Evolutionary conservation across 2,113 vertebrate genomes (phyloP).

Genomic region (Pyrgilauda ruficollis): DNA sequence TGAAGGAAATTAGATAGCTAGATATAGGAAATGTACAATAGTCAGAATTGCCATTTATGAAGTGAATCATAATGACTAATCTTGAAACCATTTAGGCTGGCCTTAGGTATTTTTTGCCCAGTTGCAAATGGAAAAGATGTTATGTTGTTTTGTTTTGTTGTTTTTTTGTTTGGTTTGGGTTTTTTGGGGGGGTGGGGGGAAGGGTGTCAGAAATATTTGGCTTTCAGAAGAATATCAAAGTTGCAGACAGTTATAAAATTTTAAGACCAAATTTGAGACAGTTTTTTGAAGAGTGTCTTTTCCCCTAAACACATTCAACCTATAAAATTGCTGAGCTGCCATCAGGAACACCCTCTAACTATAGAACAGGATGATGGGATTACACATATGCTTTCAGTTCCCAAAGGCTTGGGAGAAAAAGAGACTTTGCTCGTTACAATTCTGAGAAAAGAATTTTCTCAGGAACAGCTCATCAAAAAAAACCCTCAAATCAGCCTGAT

Average conservation of each 20-base stretch:
- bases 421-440: background rate
- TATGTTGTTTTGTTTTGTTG: background rate
- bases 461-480: background rate
- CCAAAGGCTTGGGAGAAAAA: background rate
- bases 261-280: background rate
- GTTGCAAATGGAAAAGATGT: background rate
- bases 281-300: background rate
- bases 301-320: background rate
- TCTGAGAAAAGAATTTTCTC: background rate
- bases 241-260: background rate
- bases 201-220: background rate
- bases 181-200: fast-evolving
- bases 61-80: slow-evolving; percentile 33
- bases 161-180: background rate
- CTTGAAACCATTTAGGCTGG: background rate
- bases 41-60: background rate
- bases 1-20: slow-evolving; percentile 11
- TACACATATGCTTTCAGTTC: background rate
- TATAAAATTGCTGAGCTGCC: background rate
- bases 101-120: background rate
- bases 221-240: background rate
- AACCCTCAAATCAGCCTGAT: background rate
- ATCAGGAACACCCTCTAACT: background rate
- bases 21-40: slow-evolving; percentile 12
- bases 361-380: background rate